Evolutionary conservation across 1,140 invertebrate genomes (phyloP).

Genomic region (Colletes gigas): DNA sequence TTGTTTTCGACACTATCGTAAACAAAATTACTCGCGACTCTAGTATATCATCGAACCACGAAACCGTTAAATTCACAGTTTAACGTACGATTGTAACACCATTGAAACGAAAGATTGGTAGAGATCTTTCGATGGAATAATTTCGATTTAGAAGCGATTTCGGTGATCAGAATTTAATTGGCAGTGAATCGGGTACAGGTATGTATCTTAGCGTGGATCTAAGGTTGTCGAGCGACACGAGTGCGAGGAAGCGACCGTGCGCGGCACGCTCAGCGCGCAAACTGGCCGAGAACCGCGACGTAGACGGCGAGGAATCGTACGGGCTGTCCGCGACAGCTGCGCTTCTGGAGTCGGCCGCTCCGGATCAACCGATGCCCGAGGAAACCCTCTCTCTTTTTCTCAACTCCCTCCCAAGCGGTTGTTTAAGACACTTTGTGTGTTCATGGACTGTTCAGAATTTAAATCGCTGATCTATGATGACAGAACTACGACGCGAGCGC

Average conservation of each 20-base stretch:
- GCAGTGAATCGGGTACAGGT: not conserved
- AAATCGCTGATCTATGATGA: too few relatives aligned
- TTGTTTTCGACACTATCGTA: not conserved
- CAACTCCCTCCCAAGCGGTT: slow-evolving; percentile 1
- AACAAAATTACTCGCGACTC: not conserved
- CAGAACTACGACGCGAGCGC: not conserved
- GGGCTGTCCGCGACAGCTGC: slow-evolving; percentile 48
- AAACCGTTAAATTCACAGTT: too few relatives aligned
- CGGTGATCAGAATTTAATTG: not conserved
- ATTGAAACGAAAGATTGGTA: too few relatives aligned
- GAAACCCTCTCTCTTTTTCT: slow-evolving; percentile 51
- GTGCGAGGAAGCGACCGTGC: slow-evolving; percentile 48
- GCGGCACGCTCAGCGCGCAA: slow-evolving; percentile 60
- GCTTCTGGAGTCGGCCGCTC: slow-evolving; percentile 48
- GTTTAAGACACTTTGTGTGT: slow-evolving; percentile 12
- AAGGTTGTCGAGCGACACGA: not conserved
- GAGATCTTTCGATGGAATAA: too few relatives aligned
- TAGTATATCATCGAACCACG: not conserved
- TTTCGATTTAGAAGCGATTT: not conserved
- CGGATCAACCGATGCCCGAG: slow-evolving; percentile 21
- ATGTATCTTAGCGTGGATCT: not conserved
- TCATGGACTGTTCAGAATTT: not conserved
- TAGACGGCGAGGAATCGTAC: slow-evolving; percentile 47
- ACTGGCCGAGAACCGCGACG: slow-evolving; percentile 53
- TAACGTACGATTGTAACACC: not conserved